Evolutionary conservation across 2,888 invertebrate genomes (phyloP), one percentile per base, ranked within the genome.

Genomic region (Nephrocerus scutellatus): DNA sequence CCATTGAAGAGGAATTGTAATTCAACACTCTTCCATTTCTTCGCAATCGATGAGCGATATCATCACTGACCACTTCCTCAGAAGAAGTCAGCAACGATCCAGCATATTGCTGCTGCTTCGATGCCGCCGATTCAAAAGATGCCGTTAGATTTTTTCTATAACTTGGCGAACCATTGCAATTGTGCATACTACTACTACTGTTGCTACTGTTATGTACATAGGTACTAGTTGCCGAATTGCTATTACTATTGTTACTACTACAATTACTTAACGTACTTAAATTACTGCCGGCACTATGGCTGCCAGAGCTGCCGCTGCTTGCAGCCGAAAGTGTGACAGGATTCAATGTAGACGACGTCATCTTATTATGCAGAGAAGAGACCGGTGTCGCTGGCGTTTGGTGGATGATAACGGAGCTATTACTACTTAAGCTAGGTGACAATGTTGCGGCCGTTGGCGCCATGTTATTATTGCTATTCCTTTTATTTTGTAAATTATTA

Each of bases 111-210:
- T 34, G 25, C 10, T 37, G 30, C 14, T 42, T 30, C 16, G 44
- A 28, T 41, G 47, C 50, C 29, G 46, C 46, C 30, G 55, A 57
- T 36, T 63, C 66, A 41, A 66, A 66, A 19, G 60, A 62, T 24
- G 56, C 52, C 48, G 59, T 54, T 13, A 66, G 54, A 52, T 67
- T 67, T 46, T 66, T 66, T 38, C 63, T 59, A 54, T 58, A 64
- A 46, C 56, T 56, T 39, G 54, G 53, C n/a, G 41, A 32, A 42
- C 55, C 55, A 44, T 42, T 44, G 46, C 46, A 50, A 34, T 28
- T 37, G 19, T 23, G 24, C 19, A 4, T 39, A 31, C 40, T 51
- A 41, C 46, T 41, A 39, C 30, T 47, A 39, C 28, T 44, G 41
- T 41, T 47, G 34, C 20, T 29, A 30, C 33, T 43, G 13, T 6